phyloP scores from a whole-genome alignment of 2,888 invertebrate species.

The Drymonia ruficornis region DNA sequence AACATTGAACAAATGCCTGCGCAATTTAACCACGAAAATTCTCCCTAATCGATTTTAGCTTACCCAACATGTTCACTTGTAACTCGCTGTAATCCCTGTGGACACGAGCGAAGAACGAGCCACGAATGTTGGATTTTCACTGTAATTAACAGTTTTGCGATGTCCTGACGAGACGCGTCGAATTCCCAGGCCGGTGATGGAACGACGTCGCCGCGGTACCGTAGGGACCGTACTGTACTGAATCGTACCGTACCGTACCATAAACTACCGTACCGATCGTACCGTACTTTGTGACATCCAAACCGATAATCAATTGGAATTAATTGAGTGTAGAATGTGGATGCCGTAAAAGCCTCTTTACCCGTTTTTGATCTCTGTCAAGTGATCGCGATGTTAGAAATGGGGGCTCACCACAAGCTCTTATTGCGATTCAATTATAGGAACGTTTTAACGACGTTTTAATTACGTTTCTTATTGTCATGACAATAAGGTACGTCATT shows the following conservation, averaged over 20 bases:
- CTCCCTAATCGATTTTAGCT: background rate
- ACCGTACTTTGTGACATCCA: conserved; percentile 50
- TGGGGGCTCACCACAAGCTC: no score
- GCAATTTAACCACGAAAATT: background rate
- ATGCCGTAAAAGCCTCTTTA: no score
- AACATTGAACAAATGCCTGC: background rate
- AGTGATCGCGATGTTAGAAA: no score
- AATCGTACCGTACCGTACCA: no score
- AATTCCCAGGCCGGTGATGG: conserved; percentile 36
- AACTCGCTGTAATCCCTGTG: background rate
- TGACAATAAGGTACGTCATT: no score
- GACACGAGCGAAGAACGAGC: background rate
- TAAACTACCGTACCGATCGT: no score
- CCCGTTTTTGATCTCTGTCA: no score
- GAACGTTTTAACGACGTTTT: no score
- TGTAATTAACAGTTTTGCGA: conserved; percentile 1
- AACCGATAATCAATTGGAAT: conserved; percentile 51
- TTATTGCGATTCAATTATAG: no score
- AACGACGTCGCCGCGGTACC: conserved; percentile 32
- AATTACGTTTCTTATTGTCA: no score
- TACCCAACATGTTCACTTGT: background rate
- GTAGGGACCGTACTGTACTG: no score
- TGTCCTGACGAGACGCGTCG: background rate
- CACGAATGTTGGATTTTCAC: background rate
- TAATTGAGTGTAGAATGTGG: conserved; percentile 35